Evolutionary conservation across 2,113 vertebrate genomes (phyloP), one percentile per base, ranked within the genome.

Genomic region (Pyxicephalus adspersus): DNA sequence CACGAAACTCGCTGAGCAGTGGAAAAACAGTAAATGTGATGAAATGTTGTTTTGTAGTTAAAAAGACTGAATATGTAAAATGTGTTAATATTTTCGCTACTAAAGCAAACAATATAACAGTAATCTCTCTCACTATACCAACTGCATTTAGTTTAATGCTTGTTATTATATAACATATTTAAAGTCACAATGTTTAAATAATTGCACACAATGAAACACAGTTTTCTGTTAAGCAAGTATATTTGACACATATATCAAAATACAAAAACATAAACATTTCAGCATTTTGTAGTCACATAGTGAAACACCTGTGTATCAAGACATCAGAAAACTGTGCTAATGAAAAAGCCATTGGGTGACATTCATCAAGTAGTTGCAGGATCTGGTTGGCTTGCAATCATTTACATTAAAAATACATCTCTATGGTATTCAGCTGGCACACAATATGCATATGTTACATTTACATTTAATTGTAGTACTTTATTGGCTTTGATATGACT

Each of bases 181-280:
- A 6, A 45, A 45, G 38, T 45, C 38, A 13, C 9, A 45, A 45
- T 13, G 38, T 9, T 45, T 1, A 45, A 45, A 13, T 45, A 11
- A 9, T 45, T 45, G 9, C 15, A 45, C 38, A 79, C 8, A 61
- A 23, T 52, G 77, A 68, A 57, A 71, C 25, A 80, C 25, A 25
- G 25, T 68, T 71, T 63, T 9, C 77, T 63, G 63, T 11, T 71
- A 51, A 71, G 66, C 23, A 58, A 28, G 63, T 71, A 52, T 61
- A 71, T 70, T 70, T 80, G 31, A 63, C 61, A 51, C 45, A 31
- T 20, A 52, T 80, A 70, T 51, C 31, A 71, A 68, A 80, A 57
- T 80, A 71, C 55, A 77, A 64, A 76, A 77, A 65, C 61, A 71
- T 34, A 63, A 63, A 70, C 23, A 51, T 60, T 57, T 71, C 28